These are phyloP conservation scores for Novumbra hubbsi DNA, from an alignment of 2,797 vertebrate species.

Conservation along the genomic window DNA sequence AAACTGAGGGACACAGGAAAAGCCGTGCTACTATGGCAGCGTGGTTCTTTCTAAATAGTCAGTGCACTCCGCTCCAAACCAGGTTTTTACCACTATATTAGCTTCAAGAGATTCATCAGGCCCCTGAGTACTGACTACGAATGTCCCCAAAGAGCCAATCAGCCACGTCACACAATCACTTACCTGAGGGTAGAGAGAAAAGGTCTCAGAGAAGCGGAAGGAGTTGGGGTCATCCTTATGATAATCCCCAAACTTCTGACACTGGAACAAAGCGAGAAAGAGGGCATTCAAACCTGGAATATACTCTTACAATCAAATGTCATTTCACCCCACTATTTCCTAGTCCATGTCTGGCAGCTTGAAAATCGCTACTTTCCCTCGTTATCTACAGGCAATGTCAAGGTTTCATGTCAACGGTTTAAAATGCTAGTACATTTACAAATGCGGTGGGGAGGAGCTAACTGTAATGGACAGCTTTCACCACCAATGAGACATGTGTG, in stretches of 20 bases:
- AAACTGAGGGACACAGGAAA: constrained; percentile 75
- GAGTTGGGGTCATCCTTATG: constrained; percentile 97
- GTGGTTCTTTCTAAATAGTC: background rate
- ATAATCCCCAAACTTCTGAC: constrained; percentile 99
- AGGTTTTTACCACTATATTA: background rate
- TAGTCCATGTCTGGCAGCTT: background rate
- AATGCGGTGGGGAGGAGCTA: background rate
- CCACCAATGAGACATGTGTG: too few relatives aligned
- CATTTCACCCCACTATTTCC: background rate
- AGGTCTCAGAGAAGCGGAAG: constrained; percentile 97
- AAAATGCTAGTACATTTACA: background rate
- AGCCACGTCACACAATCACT: background rate
- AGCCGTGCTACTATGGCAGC: too few relatives aligned
- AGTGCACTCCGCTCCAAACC: background rate
- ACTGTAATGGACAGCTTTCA: too few relatives aligned
- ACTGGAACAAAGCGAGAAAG: constrained; percentile 67
- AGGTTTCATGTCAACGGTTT: background rate
- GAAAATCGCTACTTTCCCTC: background rate
- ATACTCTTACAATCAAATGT: background rate
- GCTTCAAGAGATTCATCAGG: background rate
- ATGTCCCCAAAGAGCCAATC: background rate
- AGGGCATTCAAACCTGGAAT: background rate
- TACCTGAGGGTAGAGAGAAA: constrained; percentile 97
- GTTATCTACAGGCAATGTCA: background rate
- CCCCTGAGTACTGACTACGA: background rate